Conservation (phyloP, 1,140 invertebrate species). For the Pachypsylla venusta region DNA sequence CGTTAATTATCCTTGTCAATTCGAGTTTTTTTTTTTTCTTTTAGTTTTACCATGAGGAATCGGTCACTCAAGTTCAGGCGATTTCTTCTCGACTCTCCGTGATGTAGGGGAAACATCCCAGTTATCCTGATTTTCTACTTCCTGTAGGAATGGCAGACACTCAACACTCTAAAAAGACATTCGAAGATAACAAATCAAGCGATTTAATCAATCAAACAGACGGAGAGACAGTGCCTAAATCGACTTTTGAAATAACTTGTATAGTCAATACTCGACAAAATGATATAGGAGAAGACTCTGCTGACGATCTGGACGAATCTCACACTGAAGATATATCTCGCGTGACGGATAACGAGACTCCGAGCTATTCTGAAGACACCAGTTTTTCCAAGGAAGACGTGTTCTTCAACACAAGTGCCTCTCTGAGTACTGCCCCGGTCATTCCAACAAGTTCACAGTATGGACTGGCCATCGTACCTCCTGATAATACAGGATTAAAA, state of each 20-base stretch:
- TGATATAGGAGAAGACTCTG: constrained; percentile 79
- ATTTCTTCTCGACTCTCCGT: neutral
- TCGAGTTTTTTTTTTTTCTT: too few relatives aligned
- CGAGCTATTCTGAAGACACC: constrained; percentile 68
- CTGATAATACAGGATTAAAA: constrained; percentile 21
- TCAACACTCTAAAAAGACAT: constrained; percentile 5
- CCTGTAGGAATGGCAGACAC: constrained; percentile 4
- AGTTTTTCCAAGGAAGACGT: constrained; percentile 63
- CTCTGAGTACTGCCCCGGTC: constrained; percentile 58
- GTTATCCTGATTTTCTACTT: neutral
- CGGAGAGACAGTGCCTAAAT: neutral
- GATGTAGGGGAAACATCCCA: neutral
- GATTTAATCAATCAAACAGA: neutral
- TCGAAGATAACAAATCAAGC: neutral
- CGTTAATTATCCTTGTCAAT: neutral
- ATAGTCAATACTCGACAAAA: neutral
- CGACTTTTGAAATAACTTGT: constrained; percentile 1
- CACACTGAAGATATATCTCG: constrained; percentile 69
- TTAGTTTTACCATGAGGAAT: neutral
- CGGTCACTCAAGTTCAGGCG: neutral
- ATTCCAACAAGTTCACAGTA: constrained; percentile 72
- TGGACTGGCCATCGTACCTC: constrained; percentile 54
- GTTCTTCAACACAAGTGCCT: constrained; percentile 58
- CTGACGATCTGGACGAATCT: constrained; percentile 84
- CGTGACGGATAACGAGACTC: constrained; percentile 70